Conservation (phyloP, 2,888 invertebrate species). For the Villa cingulata region DNA sequence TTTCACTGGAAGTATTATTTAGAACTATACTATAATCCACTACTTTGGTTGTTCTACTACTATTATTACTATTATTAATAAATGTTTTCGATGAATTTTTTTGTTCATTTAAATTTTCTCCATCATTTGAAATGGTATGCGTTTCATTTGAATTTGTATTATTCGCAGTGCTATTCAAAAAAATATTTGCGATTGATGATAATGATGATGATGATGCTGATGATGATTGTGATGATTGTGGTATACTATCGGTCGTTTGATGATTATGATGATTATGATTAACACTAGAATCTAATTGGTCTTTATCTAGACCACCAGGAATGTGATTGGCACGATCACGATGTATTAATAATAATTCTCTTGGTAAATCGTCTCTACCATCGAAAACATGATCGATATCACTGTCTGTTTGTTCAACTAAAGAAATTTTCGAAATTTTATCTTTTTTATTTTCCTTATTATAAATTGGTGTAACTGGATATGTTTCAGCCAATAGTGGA, state of each 20-base stretch:
- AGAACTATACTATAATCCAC: slow-evolving; percentile 4
- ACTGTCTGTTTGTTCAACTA: slow-evolving; percentile 6
- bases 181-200: slow-evolving; percentile 5
- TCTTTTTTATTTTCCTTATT: slow-evolving; percentile 11
- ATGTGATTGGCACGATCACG: slow-evolving; percentile 1
- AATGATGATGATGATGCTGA: not conserved
- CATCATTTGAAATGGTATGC: slow-evolving; percentile 1
- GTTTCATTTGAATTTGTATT: no score
- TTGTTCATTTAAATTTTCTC: slow-evolving; percentile 2
- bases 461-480: slow-evolving; percentile 16
- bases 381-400: slow-evolving; percentile 19
- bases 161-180: slow-evolving; percentile 1
- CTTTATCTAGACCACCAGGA: not conserved
- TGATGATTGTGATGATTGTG: not conserved
- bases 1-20: not conserved
- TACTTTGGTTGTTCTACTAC: slow-evolving; percentile 10
- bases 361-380: slow-evolving; percentile 17
- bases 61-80: not conserved
- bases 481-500: slow-evolving; percentile 20
- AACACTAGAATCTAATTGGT: no score
- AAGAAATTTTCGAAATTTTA: slow-evolving; percentile 9
- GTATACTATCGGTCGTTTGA: no score
- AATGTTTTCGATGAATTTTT: not conserved
- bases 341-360: slow-evolving; percentile 2
- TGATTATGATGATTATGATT: slow-evolving; percentile 1